These are phyloP conservation scores for Agapostemon virescens DNA, from an alignment of 2,888 invertebrate genomes.

Conservation along the genomic window DNA sequence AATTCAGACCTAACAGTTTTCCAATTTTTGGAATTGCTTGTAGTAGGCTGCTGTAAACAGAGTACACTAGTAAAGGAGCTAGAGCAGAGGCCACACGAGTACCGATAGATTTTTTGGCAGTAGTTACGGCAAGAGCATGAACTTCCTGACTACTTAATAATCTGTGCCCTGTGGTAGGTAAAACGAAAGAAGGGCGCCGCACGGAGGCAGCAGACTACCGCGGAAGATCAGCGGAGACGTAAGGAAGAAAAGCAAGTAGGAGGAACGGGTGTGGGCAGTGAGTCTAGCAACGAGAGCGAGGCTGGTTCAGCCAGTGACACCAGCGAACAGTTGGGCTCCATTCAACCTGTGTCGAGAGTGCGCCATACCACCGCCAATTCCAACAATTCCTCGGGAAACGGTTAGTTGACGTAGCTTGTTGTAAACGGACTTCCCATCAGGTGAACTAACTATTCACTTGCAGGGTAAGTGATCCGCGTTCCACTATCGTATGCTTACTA, in stretches of 20 bases:
- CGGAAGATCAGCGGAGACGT: constrained; percentile 77
- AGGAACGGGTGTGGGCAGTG: constrained; percentile 78
- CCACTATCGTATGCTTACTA: constrained; percentile 58
- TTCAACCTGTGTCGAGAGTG: constrained; percentile 74
- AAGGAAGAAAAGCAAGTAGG: constrained; percentile 77
- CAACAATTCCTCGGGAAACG: constrained; percentile 79
- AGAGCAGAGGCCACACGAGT: constrained; percentile 17
- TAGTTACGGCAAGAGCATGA: constrained; percentile 75
- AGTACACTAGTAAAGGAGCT: not conserved
- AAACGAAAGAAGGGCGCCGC: constrained; percentile 85
- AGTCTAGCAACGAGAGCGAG: constrained; percentile 79
- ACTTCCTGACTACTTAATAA: constrained; percentile 80
- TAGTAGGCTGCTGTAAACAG: constrained; percentile 8
- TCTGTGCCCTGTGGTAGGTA: constrained; percentile 81
- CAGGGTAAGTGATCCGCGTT: constrained; percentile 71
- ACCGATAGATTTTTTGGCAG: constrained; percentile 57
- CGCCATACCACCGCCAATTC: constrained; percentile 76
- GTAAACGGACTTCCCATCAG: constrained; percentile 70
- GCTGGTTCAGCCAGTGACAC: constrained; percentile 78
- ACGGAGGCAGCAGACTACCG: constrained; percentile 78
- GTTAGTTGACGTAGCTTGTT: constrained; percentile 76
- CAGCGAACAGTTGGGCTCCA: constrained; percentile 76
- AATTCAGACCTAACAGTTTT: no score
- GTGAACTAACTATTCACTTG: constrained; percentile 73
- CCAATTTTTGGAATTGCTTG: constrained; percentile 15